These are phyloP conservation scores for Diploscapter pachys DNA, from an alignment of 1,140 invertebrate species.

Conservation along the genomic window DNA sequence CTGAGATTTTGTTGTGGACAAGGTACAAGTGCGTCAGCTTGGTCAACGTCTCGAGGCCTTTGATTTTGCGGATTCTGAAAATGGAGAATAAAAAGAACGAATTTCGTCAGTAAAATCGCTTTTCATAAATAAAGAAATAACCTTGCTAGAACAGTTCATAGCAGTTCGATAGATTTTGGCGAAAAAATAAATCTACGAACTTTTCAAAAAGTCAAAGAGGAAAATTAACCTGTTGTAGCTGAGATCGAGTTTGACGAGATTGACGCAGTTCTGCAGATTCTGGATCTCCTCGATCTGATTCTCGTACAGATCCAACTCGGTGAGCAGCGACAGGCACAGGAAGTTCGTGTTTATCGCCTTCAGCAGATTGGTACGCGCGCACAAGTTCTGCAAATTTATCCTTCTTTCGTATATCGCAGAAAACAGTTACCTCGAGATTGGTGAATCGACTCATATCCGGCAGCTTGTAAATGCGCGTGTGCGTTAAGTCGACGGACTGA, in stretches of 20 bases:
- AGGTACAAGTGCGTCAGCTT: constrained; percentile 83
- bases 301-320: constrained; percentile 88
- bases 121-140: not conserved
- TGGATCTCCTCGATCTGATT: constrained; percentile 87
- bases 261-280: constrained; percentile 77
- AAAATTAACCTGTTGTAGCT: constrained; percentile 77
- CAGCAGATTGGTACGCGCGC: constrained; percentile 29
- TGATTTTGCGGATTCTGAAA: constrained; percentile 74
- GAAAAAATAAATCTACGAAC: not conserved
- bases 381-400: constrained; percentile 6
- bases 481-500: constrained; percentile 31
- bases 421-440: constrained; percentile 13
- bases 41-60: constrained; percentile 74
- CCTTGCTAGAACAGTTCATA: not conserved
- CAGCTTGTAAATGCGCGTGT: constrained; percentile 27
- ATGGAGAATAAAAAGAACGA: not conserved
- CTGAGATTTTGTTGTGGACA: constrained; percentile 82
- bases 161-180: not conserved
- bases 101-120: not conserved
- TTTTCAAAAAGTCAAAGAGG: not conserved
- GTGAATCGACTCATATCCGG: constrained; percentile 23
- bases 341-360: not conserved
- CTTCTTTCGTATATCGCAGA: not conserved
- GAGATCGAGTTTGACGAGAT: constrained; percentile 87
- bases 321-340: constrained; percentile 63